phyloP scores from a whole-genome alignment of 2,888 invertebrate genomes.

The Chymomyza caudatula region DNA sequence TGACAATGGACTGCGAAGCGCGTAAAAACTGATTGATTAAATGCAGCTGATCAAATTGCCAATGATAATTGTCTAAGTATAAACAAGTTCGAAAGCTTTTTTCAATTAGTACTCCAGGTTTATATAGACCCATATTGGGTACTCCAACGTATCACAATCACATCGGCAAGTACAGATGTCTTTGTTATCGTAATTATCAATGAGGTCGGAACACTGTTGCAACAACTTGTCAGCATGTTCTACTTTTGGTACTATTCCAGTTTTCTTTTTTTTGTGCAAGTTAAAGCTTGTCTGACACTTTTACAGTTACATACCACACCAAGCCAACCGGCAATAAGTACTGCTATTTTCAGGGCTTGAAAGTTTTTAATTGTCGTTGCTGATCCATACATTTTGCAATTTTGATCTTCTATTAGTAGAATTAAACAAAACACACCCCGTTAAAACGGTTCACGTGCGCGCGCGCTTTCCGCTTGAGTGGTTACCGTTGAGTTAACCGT shows the following conservation, averaged over 20 bases:
- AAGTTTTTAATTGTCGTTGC: slow-evolving; percentile 49
- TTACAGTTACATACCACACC: slow-evolving; percentile 52
- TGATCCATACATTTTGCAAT: slow-evolving; percentile 46
- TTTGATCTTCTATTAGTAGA: too few relatives aligned
- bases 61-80: background rate
- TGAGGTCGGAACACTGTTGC: background rate
- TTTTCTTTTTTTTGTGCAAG: background rate
- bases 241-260: background rate
- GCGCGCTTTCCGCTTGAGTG: slow-evolving; percentile 19
- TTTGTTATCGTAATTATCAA: background rate
- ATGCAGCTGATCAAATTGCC: background rate
- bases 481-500: slow-evolving; percentile 40
- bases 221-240: background rate
- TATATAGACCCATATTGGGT: too few relatives aligned
- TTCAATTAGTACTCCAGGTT: too few relatives aligned
- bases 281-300: background rate
- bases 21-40: slow-evolving; percentile 3
- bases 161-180: background rate
- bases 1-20: slow-evolving; percentile 1
- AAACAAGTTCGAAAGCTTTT: too few relatives aligned
- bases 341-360: slow-evolving; percentile 36
- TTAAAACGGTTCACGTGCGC: background rate
- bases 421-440: background rate
- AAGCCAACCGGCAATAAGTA: slow-evolving; percentile 52
- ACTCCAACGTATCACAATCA: background rate